Evolutionary conservation across 37 sponge, comb jelly and placozoan genomes (phyloP).

Genomic region (Spongia lamella): DNA sequence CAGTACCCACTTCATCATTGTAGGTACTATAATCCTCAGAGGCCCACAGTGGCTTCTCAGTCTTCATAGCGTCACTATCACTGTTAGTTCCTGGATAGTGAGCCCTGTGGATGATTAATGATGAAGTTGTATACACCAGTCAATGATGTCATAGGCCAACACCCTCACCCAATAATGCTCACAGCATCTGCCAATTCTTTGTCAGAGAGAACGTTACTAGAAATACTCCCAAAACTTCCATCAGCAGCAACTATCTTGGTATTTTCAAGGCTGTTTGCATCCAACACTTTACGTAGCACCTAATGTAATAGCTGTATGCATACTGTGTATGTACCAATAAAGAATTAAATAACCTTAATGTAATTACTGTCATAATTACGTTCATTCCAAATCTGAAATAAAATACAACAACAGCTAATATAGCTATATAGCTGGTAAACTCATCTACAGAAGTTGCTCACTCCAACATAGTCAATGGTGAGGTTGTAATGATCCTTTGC

Average conservation of each 20-base stretch:
- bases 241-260: conserved; percentile 81
- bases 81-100: conserved; percentile 82
- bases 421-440: no score
- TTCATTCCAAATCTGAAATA: conserved; percentile 83
- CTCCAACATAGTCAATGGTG: conserved; percentile 74
- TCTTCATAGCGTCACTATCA: conserved; percentile 36
- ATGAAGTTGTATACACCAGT: no score
- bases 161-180: conserved; percentile 63
- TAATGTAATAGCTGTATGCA: conserved; percentile 2
- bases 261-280: conserved; percentile 30
- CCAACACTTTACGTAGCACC: conserved; percentile 57
- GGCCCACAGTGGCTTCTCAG: conserved; percentile 76
- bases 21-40: conserved; percentile 84
- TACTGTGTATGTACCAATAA: conserved; percentile 5
- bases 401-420: no score
- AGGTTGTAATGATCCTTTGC: conserved; percentile 60
- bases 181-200: conserved; percentile 51
- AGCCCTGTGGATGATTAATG: conserved; percentile 55
- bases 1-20: conserved; percentile 76
- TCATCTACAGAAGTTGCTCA: conserved; percentile 21
- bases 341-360: conserved; percentile 46
- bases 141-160: no score
- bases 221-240: conserved; percentile 38
- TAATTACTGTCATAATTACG: conserved; percentile 55
- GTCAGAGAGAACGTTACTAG: conserved; percentile 44